phyloP scores from a whole-genome alignment of 2,888 invertebrate species.

The Lasioglossum morio region DNA sequence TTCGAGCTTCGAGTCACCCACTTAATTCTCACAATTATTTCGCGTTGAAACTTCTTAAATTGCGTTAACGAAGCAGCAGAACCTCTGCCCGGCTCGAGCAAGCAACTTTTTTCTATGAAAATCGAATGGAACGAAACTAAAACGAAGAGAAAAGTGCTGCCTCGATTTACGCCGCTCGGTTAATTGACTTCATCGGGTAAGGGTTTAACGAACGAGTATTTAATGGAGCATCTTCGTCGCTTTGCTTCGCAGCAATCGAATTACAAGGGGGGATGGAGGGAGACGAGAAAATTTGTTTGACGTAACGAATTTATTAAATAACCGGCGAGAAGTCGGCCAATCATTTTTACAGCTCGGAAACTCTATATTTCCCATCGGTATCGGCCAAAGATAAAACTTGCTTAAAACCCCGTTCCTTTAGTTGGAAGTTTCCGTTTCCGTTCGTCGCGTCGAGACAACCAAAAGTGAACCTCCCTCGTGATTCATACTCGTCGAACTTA shows the following conservation, averaged over 20 bases:
- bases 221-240: slow-evolving; percentile 14
- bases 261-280: neutral
- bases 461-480: neutral
- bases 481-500: slow-evolving; percentile 26
- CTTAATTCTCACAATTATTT: neutral
- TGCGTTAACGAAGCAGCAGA: neutral
- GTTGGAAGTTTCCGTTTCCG: neutral
- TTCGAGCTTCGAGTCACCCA: neutral
- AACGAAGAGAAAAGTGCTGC: neutral
- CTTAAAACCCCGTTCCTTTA: neutral
- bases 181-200: slow-evolving; percentile 28
- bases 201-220: slow-evolving; percentile 31
- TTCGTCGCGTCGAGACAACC: neutral
- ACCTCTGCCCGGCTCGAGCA: neutral
- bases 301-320: slow-evolving; percentile 51
- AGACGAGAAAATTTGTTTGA: slow-evolving; percentile 33
- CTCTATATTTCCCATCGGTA: slow-evolving; percentile 7
- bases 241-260: slow-evolving; percentile 18
- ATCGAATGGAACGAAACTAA: neutral
- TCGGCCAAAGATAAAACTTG: neutral
- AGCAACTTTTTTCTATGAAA: neutral
- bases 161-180: neutral
- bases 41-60: neutral
- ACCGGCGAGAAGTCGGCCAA: slow-evolving; percentile 38
- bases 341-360: slow-evolving; percentile 30